Percentiles rank a stretch among this genome's conserved stretches.
Conservation (phyloP, 2,888 invertebrate genomes). For the Tanytarsus gracilentus region DNA sequence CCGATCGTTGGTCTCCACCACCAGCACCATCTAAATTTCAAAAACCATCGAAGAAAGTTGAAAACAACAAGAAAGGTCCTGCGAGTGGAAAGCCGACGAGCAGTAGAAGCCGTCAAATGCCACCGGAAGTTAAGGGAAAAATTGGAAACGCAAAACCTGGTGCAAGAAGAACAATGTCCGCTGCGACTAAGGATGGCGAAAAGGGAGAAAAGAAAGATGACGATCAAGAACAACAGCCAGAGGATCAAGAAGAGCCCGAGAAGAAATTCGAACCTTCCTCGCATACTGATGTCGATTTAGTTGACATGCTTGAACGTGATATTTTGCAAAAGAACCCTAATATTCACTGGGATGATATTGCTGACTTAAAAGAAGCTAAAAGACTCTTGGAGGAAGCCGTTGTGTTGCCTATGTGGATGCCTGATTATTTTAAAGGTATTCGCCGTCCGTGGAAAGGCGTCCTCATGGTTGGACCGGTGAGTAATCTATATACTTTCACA, state of each 20-base stretch:
- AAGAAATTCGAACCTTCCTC: slow-evolving; percentile 74
- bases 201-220: slow-evolving; percentile 51
- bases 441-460: slow-evolving; percentile 95
- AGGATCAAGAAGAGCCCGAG: slow-evolving; percentile 53
- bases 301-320: slow-evolving; percentile 89
- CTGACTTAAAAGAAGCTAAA: slow-evolving; percentile 82
- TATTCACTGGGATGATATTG: slow-evolving; percentile 91
- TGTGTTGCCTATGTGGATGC: slow-evolving; percentile 95
- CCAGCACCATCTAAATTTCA: slow-evolving; percentile 59
- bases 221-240: slow-evolving; percentile 55
- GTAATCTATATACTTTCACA: no score
- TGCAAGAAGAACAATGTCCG: slow-evolving; percentile 11
- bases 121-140: slow-evolving; percentile 16
- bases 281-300: slow-evolving; percentile 79
- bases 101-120: slow-evolving; percentile 16
- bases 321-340: slow-evolving; percentile 96
- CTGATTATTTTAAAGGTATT: slow-evolving; percentile 95
- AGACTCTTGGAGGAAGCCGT: slow-evolving; percentile 91
- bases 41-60: neutral
- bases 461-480: slow-evolving; percentile 76
- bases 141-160: slow-evolving; percentile 20
- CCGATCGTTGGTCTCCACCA: slow-evolving; percentile 67
- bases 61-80: neutral
- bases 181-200: slow-evolving; percentile 35
- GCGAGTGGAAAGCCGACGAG: slow-evolving; percentile 21